Base-by-base conservation (phyloP, 1,140 invertebrate species). In the Marisa cornuarietis region DNA sequence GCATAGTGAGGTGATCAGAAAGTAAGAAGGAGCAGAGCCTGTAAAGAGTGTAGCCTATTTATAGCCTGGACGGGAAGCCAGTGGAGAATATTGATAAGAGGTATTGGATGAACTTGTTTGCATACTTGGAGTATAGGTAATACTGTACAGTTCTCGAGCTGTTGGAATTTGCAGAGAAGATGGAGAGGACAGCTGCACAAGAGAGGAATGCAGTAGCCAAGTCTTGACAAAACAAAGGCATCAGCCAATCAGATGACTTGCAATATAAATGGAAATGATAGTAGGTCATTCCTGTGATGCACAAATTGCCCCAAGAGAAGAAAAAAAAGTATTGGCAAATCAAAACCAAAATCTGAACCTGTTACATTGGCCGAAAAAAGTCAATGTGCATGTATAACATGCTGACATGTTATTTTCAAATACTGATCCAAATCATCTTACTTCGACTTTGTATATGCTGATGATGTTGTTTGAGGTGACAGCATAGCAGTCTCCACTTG, bases 391-490 rank as follows among this genome's bases (percentile, higher is more conserved):
- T 74, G 11, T 51, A 8, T 51, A 62, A 76, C 24, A 16, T 8
- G 8, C 2, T 10, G 54, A 24, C 10, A 31, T 81, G 31, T 61
- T 20, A 76, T n/a, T 51, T 31, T 24, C 49, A 3, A 63, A 66
- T 42, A 49, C 24, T 52, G 14, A 79, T 54, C 79, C 4, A 71
- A 18, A 76, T 20, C 16, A 80, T 54, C 54, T 74, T 81, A 88
- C 87, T 81, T 94, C 93, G 14, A 96, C 93, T 52, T 92, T 94
- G 93, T 96, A 97, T 26, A 97, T 91, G 87, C 96, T 94, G 8
- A 96, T 91, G 83, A 92, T 92, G 82, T 93, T 93, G 66, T 94
- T 94, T 62, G 94, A 94, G 62, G 93, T 93, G 22, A 97, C 88
- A 8, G 94, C 93, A 90, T 97, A 97, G 80, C 93, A 92, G 24